Percentiles rank a stretch among this genome's conserved stretches.
These are phyloP conservation scores for Eupsittula cactorum DNA, from an alignment of 2,113 vertebrate species.

Conservation along the genomic window DNA sequence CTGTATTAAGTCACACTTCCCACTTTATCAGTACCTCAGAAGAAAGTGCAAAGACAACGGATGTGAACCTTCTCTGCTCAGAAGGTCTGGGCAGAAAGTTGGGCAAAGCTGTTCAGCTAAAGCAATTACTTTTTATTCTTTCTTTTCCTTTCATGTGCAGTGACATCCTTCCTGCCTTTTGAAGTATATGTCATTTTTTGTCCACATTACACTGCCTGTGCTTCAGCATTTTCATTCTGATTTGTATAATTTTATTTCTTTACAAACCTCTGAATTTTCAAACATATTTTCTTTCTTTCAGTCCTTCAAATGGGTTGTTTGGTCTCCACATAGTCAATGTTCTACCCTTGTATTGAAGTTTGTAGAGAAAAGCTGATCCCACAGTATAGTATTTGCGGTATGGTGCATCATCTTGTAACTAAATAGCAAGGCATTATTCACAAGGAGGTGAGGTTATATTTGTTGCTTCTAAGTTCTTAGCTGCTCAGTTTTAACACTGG, in stretches of 20 bases:
- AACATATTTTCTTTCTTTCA: background rate
- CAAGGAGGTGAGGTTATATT: background rate
- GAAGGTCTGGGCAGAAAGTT: background rate
- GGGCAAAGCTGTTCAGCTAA: background rate
- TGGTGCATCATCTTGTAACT: background rate
- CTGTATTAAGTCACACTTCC: background rate
- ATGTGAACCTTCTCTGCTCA: background rate
- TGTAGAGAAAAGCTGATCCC: background rate
- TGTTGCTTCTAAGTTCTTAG: slow-evolving; percentile 28
- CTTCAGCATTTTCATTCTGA: background rate
- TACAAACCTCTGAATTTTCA: background rate
- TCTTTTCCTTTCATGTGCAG: background rate
- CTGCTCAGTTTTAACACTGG: slow-evolving; percentile 27
- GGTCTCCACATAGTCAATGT: background rate
- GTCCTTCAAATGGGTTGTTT: background rate
- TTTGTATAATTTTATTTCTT: background rate
- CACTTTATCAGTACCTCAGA: background rate
- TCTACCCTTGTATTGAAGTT: background rate
- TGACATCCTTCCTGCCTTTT: slow-evolving; percentile 4
- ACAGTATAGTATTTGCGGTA: background rate
- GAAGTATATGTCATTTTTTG: background rate
- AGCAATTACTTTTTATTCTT: background rate
- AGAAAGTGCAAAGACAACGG: background rate
- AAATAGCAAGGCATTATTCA: slow-evolving; percentile 20
- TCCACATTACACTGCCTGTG: background rate